Evolutionary conservation across 1,140 invertebrate genomes (phyloP).

Genomic region (Portunus trituberculatus): DNA sequence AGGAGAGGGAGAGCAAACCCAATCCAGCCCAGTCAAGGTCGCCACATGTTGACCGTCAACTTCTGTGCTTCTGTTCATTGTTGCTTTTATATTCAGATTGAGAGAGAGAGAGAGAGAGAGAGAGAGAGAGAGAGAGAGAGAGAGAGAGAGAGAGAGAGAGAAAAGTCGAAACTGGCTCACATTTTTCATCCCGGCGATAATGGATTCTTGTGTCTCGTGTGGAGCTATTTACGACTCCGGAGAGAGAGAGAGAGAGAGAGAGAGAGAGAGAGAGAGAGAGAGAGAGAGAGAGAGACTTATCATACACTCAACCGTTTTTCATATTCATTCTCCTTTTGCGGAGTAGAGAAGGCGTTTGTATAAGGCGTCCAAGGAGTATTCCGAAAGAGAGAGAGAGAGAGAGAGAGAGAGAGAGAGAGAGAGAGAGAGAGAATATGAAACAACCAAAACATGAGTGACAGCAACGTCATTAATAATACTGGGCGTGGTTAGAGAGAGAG

Average conservation of each 20-base stretch:
- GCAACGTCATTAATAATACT: too few relatives aligned
- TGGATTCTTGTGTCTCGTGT: conserved; percentile 10
- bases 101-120: neutral
- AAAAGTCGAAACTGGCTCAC: neutral
- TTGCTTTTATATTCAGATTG: neutral
- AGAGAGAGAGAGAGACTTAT: neutral
- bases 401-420: too few relatives aligned
- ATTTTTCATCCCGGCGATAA: neutral
- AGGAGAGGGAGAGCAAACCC: too few relatives aligned
- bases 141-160: neutral
- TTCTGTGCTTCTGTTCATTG: neutral
- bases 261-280: conserved; percentile 20
- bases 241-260: conserved; percentile 10
- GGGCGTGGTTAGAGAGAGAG: too few relatives aligned
- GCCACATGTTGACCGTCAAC: neutral
- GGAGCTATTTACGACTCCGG: neutral
- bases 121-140: neutral
- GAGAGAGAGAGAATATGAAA: too few relatives aligned
- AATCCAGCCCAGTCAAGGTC: too few relatives aligned
- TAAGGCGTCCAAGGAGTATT: too few relatives aligned
- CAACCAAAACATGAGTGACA: too few relatives aligned
- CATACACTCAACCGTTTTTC: neutral
- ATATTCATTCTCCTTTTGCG: too few relatives aligned
- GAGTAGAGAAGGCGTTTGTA: too few relatives aligned
- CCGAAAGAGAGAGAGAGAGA: too few relatives aligned